A percentile compares a stretch with the other conserved stretches of the same genome.
Conservation (phyloP, 1,140 invertebrate species). For the Cydia splendana region DNA sequence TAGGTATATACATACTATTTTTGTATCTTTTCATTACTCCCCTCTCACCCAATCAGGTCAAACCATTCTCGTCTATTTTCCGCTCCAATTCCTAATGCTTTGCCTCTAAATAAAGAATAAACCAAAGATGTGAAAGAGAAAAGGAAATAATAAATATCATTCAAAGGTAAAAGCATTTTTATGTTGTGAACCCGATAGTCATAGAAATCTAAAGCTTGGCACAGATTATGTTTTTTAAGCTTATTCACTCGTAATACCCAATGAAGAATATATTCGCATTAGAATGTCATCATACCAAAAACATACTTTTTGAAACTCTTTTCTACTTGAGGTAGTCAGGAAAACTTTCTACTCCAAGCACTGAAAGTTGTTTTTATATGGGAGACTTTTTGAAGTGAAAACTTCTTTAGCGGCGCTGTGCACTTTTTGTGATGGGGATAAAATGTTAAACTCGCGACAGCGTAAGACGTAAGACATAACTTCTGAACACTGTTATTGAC, state of each 20-base stretch:
- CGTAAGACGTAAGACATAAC: too few relatives aligned
- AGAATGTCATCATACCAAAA: too few relatives aligned
- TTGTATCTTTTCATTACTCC: background rate
- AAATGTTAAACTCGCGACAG: too few relatives aligned
- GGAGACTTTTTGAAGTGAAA: too few relatives aligned
- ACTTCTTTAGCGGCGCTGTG: too few relatives aligned
- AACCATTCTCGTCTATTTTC: conserved; percentile 5
- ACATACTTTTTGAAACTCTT: too few relatives aligned
- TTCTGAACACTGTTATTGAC: too few relatives aligned
- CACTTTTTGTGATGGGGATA: too few relatives aligned
- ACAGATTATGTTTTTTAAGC: background rate
- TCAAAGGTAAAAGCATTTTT: conserved; percentile 33
- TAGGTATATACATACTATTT: background rate
- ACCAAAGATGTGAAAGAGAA: conserved; percentile 12
- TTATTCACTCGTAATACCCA: background rate
- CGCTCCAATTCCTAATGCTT: conserved; percentile 11
- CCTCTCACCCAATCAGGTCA: background rate
- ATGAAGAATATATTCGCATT: too few relatives aligned
- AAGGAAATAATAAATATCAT: conserved; percentile 33
- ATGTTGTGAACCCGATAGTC: conserved; percentile 31
- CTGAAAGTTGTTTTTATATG: too few relatives aligned
- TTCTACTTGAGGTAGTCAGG: too few relatives aligned
- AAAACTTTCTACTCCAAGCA: too few relatives aligned
- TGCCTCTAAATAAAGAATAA: conserved; percentile 21
- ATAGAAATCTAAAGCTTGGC: conserved; percentile 28